Evolutionary conservation across 1,140 invertebrate species (phyloP), one percentile per base, ranked within the genome.

Genomic region (Popillia japonica): DNA sequence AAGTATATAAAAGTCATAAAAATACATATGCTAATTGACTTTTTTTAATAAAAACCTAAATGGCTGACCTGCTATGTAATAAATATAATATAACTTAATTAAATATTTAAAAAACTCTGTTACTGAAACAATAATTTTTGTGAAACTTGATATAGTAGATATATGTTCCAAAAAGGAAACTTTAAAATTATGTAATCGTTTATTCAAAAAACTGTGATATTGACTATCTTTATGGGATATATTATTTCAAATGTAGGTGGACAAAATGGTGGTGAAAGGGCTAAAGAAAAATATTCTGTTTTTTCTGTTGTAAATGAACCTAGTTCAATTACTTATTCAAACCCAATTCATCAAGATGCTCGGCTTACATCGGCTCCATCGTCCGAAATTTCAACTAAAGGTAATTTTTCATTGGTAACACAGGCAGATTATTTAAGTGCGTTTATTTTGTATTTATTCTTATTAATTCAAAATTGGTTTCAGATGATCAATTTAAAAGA

Each of bases 401-500:
- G 44, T 17, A 48, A 17, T 48, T 48, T 10, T 10, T 48, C 44
- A 48, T 14, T 48, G 6, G n/a, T 48, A 48, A 48, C 44, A 48
- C 44, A 48, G 44, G 44, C 44, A 48, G 10, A 48, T 48, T 48
- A 14, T 48, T 17, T 17, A 48, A 48, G 8, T 48, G 44, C 44
- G 8, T 48, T 48, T 48, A 48, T 48, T 48, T 48, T 10, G 8
- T 48, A 14, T n/a, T n/a, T n/a, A 17, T 48, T 48, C 44, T 48
- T 48, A 48, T 17, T 48, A 48, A 48, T 48, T 7, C 8, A 48
- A 48, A 48, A 48, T 48, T 48, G 44, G 2, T 48, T 48, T 48
- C 44, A 48, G 44, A 17, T 48, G 44, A 48, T 48, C 44, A 48
- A 17, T 48, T 48, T 48, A 48, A 48, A 48, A 48, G 44, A 48